phyloP scores from a whole-genome alignment of 2,113 vertebrate genomes.

The Oryzias javanicus region DNA sequence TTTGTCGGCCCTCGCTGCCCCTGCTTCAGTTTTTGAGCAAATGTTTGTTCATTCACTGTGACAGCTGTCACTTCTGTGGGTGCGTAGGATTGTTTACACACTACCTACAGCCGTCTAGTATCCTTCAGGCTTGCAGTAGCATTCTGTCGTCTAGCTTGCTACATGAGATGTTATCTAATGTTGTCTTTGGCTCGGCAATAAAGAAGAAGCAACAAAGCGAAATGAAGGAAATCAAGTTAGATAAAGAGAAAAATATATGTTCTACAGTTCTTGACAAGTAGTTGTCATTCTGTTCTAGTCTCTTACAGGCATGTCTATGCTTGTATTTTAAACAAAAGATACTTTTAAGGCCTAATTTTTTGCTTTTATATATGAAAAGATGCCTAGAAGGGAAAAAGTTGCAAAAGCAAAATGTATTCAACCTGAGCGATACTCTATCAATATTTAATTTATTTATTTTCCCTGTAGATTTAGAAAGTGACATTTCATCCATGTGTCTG shows the following conservation, averaged over 20 bases:
- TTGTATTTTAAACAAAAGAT: slow-evolving; percentile 7
- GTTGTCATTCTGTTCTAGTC: not conserved
- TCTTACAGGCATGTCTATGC: slow-evolving; percentile 3
- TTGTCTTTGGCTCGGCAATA: slow-evolving; percentile 6
- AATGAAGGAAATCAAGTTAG: slow-evolving; percentile 8
- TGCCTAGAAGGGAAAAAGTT: too few species aligned
- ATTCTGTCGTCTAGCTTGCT: slow-evolving; percentile 26
- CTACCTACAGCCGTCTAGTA: slow-evolving; percentile 13
- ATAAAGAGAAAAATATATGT: slow-evolving; percentile 5
- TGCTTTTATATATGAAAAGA: too few species aligned
- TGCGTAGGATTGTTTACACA: slow-evolving; percentile 26
- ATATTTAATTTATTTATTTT: too few species aligned
- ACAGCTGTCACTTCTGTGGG: slow-evolving; percentile 54
- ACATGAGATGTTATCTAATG: slow-evolving; percentile 16
- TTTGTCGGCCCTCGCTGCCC: not conserved
- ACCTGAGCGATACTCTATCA: too few species aligned
- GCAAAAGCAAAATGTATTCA: too few species aligned
- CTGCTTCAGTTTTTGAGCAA: slow-evolving; percentile 18
- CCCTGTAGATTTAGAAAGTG: not conserved
- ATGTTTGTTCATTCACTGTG: slow-evolving; percentile 23
- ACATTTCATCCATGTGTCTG: not conserved
- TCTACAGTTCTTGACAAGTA: slow-evolving; percentile 1
- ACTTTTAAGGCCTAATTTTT: not conserved
- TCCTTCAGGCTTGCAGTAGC: slow-evolving; percentile 20
- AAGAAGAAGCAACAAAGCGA: slow-evolving; percentile 3